Base-by-base conservation (phyloP, 2,113 vertebrate species). In the Leucoraja erinaceus region DNA sequence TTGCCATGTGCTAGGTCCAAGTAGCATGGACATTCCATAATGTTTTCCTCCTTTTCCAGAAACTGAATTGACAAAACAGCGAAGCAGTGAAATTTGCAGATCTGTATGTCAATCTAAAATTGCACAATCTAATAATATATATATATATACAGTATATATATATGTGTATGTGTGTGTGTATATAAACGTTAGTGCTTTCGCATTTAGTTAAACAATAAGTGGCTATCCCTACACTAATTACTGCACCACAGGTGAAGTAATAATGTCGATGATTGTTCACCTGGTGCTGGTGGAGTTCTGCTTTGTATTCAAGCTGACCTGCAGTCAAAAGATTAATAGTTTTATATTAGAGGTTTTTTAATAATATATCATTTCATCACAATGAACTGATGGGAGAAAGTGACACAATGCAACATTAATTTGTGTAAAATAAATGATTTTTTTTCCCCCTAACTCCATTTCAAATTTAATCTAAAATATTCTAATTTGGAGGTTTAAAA, bases 391-490 rank as follows among this genome's bases (percentile, higher is more conserved):
- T 88, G 83, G 83, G 59, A 88, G 61, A 88, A 63, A 31, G 83
- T 88, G 83, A 88, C 83, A 88, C 83, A 88, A 88, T 88, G 83
- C 59, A 88, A 31, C 83, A 88, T 88, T 88, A 88, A 88, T 88
- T 88, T 88, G 83, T 88, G 3, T 66, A 66, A 88, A 88, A 88
- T 88, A 88, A 88, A 88, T 88, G 83, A 88, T 31, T 88, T 88
- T 63, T 54, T 59, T 54, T 56, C 47, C 3, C 56, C 59, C 5
- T 61, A 66, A 88, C 83, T 66, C 83, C 83, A 88, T 88, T 88
- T 88, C 83, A 88, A 63, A 88, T 88, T 88, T 88, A 88, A 88
- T 88, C 59, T 88, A 88, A 88, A 88, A 88, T 63, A 88, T 88
- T 66, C 83, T 88, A 88, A 88, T 88, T 63, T 88, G 83, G 56